These are phyloP conservation scores for Hystrix brachyura DNA, from an alignment of 2,113 vertebrate species.

Conservation along the genomic window DNA sequence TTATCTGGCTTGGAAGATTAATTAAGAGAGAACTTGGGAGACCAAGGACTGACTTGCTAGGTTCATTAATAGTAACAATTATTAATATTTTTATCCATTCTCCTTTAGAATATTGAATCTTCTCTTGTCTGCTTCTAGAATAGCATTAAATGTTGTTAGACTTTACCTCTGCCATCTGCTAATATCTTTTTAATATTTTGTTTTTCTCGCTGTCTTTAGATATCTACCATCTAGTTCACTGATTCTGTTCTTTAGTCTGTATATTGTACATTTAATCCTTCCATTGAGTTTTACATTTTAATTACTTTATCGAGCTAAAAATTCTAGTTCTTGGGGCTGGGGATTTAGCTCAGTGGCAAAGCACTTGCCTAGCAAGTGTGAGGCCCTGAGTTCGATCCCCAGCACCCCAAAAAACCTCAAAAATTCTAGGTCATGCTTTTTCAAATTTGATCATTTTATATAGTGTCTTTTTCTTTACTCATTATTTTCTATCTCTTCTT, in stretches of 20 bases:
- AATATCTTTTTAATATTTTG: background rate
- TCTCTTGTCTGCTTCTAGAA: background rate
- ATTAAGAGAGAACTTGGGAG: background rate
- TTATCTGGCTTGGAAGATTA: background rate
- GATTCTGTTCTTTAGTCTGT: background rate
- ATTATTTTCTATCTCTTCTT: background rate
- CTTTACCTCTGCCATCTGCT: background rate
- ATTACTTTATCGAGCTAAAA: constrained; percentile 29
- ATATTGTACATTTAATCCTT: background rate
- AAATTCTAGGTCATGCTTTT: background rate
- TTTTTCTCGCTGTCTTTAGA: constrained; percentile 3
- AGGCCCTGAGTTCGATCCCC: too few species aligned
- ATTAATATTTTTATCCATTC: background rate
- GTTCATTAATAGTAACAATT: background rate
- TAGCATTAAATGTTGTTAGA: constrained; percentile 12
- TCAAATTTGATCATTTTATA: background rate
- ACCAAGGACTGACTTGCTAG: background rate
- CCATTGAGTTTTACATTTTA: constrained; percentile 11
- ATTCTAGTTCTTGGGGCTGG: background rate
- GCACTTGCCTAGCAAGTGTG: too few species aligned
- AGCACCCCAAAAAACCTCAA: background rate
- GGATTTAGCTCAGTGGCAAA: too few species aligned
- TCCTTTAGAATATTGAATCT: constrained; percentile 14
- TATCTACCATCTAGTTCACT: background rate
- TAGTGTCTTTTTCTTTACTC: background rate